Percentiles rank a stretch among this genome's conserved stretches.
phyloP scores from a whole-genome alignment of 92 coral and sea anemone genomes.

The Phenganax marumi region DNA sequence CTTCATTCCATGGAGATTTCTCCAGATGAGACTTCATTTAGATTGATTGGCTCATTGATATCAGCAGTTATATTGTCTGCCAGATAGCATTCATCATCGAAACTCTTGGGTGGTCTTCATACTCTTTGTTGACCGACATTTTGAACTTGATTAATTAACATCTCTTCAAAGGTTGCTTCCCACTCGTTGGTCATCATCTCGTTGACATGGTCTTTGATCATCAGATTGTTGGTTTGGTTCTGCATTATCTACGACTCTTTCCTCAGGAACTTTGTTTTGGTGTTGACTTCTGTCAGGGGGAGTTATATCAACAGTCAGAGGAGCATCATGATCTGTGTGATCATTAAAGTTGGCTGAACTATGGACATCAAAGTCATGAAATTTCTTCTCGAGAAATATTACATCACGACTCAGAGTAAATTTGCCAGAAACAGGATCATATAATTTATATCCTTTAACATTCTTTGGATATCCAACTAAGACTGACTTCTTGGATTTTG shows the following conservation, averaged over 20 bases:
- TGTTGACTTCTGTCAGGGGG: background rate
- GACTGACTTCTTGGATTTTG: background rate
- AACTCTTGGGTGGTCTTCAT: conserved; percentile 11
- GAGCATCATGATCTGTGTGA: background rate
- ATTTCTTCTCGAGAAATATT: conserved; percentile 13
- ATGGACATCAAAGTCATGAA: conserved; percentile 22
- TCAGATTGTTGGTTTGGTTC: background rate
- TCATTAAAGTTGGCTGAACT: background rate
- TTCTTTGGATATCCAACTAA: background rate
- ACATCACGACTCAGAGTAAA: conserved; percentile 28
- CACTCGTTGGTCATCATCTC: background rate
- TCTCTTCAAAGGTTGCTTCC: conserved; percentile 1
- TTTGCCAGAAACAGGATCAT: conserved; percentile 6
- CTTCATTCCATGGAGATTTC: background rate
- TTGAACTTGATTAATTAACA: background rate
- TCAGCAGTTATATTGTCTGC: conserved; percentile 10
- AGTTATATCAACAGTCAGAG: background rate
- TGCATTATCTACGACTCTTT: background rate
- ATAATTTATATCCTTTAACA: background rate
- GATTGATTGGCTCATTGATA: conserved; percentile 27
- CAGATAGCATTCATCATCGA: background rate
- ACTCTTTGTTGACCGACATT: conserved; percentile 6
- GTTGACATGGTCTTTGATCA: no score
- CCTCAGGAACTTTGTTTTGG: background rate
- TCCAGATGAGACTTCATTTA: background rate